Base-by-base conservation (phyloP, 1,140 invertebrate species). In the Trichonephila clavata region DNA sequence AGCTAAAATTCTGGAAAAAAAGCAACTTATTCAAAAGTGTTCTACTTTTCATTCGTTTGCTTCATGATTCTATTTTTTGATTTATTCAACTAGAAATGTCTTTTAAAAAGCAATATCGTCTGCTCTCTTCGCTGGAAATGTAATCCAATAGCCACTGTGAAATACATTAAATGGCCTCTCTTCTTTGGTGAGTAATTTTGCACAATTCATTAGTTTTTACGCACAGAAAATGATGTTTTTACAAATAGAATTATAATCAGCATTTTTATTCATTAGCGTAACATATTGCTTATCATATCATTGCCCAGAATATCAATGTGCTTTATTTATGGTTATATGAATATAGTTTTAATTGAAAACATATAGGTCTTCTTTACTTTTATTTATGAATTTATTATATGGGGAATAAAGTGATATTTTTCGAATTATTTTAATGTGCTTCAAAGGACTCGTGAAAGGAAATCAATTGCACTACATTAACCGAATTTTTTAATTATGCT, bases 1-100 rank as follows among this genome's bases (percentile, higher is more conserved):
- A 89, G 59, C 27, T 71, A 32, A 61, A 63, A 39, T 27, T 39
- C 24, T 57, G 18, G 32, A 16, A 57, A 86, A 86, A 86, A 86
- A 57, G 65, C 65, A 27, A 68, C 65, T 27, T 24, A 77, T 18
- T 39, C 71, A 27, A 77, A 77, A 84, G n/a, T 4, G 18, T 20
- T 57, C 57, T 57, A 43, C 13, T 84, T 84, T 84, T n/a, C 13
- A 50, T 24, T 84, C 57, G 57, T 57, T 84, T 84, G 21, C n/a
- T 71, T 32, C 32, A 27, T 39, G 27, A 16, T 77, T 77, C 27
- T 18, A 39, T 77, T 77, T 77, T 77, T 77, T 77, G 27, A 27
- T 77, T 32, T 39, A 7, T 18, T 77, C 32, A 14, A 16, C 18
- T 20, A 21, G 61, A 63, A 63, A 63, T 39, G 71, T 27, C 24